phyloP scores from a whole-genome alignment of 1,140 invertebrate genomes.

The Paralvinella palmiformis region DNA sequence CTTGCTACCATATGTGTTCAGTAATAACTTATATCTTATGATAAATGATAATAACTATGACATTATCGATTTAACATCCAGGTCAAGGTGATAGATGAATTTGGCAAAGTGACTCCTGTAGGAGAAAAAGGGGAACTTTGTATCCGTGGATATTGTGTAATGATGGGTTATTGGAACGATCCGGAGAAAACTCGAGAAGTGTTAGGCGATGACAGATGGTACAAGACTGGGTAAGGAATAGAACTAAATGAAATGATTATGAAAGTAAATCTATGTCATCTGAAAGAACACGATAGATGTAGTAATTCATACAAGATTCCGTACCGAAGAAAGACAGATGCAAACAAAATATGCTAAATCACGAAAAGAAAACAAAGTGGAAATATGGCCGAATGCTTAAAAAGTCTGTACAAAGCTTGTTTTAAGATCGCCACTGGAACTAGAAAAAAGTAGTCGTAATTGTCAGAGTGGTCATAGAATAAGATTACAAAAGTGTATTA shows the following conservation, averaged over 20 bases:
- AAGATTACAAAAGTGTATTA: too few species aligned
- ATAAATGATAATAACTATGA: too few species aligned
- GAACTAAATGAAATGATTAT: background rate
- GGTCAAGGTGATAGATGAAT: constrained; percentile 66
- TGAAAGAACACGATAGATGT: background rate
- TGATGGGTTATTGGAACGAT: constrained; percentile 84
- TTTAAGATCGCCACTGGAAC: too few species aligned
- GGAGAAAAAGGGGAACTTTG: constrained; percentile 76
- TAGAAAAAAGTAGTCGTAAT: too few species aligned
- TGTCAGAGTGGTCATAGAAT: too few species aligned
- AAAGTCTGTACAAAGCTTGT: background rate
- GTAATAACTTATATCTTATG: too few species aligned
- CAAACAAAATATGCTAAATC: background rate
- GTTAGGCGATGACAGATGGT: constrained; percentile 70
- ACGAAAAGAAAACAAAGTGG: background rate
- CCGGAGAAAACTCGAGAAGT: constrained; percentile 70
- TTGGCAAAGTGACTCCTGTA: constrained; percentile 66
- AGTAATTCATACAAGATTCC: background rate
- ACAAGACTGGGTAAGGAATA: constrained; percentile 73
- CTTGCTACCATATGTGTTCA: too few species aligned
- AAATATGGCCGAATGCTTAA: background rate
- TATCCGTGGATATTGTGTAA: constrained; percentile 71
- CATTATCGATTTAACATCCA: too few species aligned
- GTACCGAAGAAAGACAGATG: background rate
- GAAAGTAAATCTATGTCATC: background rate